Base-by-base conservation (phyloP, 2,113 vertebrate species). In the Aptenodytes forsteri region DNA sequence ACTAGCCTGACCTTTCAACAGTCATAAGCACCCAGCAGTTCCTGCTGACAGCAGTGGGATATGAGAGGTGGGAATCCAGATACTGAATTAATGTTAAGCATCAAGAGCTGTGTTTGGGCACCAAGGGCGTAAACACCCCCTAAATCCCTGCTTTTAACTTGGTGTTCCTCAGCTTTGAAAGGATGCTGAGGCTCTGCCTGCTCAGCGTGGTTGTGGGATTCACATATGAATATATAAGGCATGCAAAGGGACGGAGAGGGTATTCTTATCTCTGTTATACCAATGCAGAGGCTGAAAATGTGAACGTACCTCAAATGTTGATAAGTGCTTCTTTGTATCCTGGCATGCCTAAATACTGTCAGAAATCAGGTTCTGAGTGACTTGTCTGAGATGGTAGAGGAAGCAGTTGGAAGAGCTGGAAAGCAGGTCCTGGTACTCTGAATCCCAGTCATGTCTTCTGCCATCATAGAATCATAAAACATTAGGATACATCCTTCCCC, bases 261-360 rank as follows among this genome's bases (percentile, higher is more conserved):
- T 56, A 16, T 38, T 79, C 80, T 91, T 66, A 11, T 26, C 27
- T 72, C 46, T 79, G 6, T 7, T 47, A 10, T 17, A 30, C 29
- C 14, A 7, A 3, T 27, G 14, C 2, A 5, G 30, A 69, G 38
- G 14, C 38, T 79, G 73, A 75, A 79, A 83, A 54, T 0, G 0
- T 40, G 8, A 38, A 11, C 17, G 30, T 3, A 10, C 16, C 10
- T 84, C 14, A 50, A 27, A 27, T 26, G 17, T 30, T 38, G 36
- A 4, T 29, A 58, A 66, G 12, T 7, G 7, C 38, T 83, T 23
- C 50, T 58, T 34, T 44, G 19, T 75, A n/a, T 61, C 12, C 34
- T 71, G 47, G 10, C 7, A 7, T 52, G 40, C 32, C 34, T 66
- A 67, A 76, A 59, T 44, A 5, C 56, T 40, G 10, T 7, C 61